A percentile compares a stretch with the other conserved stretches of the same genome.
Evolutionary conservation across 2,113 vertebrate genomes (phyloP).

Genomic region (Panurus biarmicus): DNA sequence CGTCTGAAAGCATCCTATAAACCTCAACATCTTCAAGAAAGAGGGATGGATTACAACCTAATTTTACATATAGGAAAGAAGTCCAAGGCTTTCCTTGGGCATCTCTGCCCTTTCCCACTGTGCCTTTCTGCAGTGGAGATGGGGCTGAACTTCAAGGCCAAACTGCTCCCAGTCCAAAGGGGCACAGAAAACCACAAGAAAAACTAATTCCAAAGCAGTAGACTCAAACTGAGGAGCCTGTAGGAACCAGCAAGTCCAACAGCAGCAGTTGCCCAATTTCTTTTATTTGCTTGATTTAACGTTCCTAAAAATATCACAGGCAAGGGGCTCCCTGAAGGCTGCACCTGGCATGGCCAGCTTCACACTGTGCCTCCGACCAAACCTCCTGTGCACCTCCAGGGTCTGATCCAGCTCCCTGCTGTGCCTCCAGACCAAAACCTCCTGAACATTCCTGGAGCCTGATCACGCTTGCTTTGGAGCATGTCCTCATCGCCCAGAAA

Average conservation of each 20-base stretch:
- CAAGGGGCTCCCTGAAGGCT: neutral
- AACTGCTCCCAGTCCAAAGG: neutral
- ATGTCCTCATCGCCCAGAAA: neutral
- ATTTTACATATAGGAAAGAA: neutral
- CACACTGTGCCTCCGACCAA: neutral
- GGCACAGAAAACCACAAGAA: neutral
- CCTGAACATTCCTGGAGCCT: neutral
- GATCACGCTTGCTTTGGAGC: neutral
- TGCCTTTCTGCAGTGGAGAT: neutral
- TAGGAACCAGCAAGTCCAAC: neutral
- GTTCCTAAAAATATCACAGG: neutral
- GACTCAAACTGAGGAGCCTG: neutral
- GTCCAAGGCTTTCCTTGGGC: neutral
- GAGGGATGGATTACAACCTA: neutral
- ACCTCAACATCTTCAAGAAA: neutral
- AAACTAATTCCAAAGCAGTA: neutral
- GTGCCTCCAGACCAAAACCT: neutral
- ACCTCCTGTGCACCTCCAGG: neutral
- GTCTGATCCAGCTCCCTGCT: neutral
- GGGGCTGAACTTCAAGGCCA: rapidly evolving
- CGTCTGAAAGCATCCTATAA: neutral
- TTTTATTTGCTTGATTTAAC: neutral
- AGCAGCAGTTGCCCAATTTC: neutral
- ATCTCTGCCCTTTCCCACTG: neutral
- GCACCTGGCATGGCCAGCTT: neutral